A percentile compares a stretch with the other conserved stretches of the same genome.
phyloP scores from a whole-genome alignment of 1,140 invertebrate species.

The Heliconius eleuchia region DNA sequence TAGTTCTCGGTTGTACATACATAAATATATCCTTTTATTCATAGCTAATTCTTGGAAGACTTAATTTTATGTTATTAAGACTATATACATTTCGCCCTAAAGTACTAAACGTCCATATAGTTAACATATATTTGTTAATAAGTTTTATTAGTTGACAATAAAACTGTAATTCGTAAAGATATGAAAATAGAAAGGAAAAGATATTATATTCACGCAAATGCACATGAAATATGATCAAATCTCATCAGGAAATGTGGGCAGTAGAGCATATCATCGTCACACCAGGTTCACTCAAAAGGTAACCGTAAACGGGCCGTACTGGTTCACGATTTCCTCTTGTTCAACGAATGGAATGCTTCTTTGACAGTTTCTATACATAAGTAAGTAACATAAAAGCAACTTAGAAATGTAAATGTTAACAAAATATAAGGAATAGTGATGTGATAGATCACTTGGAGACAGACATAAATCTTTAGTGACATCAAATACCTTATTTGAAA shows the following conservation, averaged over 20 bases:
- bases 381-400: background rate
- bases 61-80: background rate
- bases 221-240: constrained; percentile 37
- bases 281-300: constrained; percentile 43
- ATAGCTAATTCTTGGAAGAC: background rate
- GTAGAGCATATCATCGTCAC: constrained; percentile 42
- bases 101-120: background rate
- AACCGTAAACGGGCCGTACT: constrained; percentile 40
- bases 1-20: background rate
- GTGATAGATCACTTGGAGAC: background rate
- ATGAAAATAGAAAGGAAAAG: background rate
- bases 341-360: background rate
- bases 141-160: background rate
- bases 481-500: background rate
- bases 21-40: background rate
- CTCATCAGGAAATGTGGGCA: constrained; percentile 44
- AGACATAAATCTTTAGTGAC: background rate
- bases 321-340: constrained; percentile 18
- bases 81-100: background rate
- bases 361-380: background rate
- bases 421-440: background rate
- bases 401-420: background rate
- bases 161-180: background rate
- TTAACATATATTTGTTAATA: background rate
- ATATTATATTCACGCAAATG: constrained; percentile 13